These are phyloP conservation scores for Adelphocoris suturalis DNA, from an alignment of 2,888 invertebrate species.

Conservation along the genomic window DNA sequence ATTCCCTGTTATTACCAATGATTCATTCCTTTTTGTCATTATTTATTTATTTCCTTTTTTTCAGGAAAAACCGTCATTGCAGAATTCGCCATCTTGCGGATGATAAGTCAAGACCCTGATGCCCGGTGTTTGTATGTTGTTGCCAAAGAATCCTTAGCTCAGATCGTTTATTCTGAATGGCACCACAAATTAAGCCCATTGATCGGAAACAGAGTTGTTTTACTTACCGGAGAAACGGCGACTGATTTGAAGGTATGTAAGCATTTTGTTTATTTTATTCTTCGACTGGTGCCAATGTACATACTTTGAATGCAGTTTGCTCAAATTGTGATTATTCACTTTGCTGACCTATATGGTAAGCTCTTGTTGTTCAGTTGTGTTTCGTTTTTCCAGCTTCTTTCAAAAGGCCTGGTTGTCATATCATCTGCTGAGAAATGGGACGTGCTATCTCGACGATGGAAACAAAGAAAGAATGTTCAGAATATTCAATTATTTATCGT, in stretches of 20 bases:
- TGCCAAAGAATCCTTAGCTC: conserved; percentile 94
- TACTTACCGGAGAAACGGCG: conserved; percentile 97
- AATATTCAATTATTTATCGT: conserved; percentile 97
- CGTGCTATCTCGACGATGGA: conserved; percentile 98
- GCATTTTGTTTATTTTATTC: too few species aligned
- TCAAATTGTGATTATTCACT: too few species aligned
- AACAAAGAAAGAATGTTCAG: conserved; percentile 98
- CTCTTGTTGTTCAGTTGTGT: too few species aligned
- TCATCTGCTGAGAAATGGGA: conserved; percentile 99
- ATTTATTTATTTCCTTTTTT: background rate
- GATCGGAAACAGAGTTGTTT: conserved; percentile 91
- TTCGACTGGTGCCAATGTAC: too few species aligned
- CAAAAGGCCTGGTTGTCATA: conserved; percentile 96
- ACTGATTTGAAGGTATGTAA: conserved; percentile 90
- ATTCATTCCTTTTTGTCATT: too few species aligned
- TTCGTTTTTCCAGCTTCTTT: conserved; percentile 82
- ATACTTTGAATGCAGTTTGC: too few species aligned
- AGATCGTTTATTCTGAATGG: conserved; percentile 94
- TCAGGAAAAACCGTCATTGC: conserved; percentile 94
- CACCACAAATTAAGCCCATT: conserved; percentile 90
- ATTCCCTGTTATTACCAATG: too few species aligned
- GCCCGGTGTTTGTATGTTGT: conserved; percentile 96
- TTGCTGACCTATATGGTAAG: too few species aligned
- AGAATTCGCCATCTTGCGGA: conserved; percentile 95
- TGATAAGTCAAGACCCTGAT: conserved; percentile 87